Percentiles rank a stretch among this genome's conserved stretches.
These are phyloP conservation scores for Lochmaea crataegi DNA, from an alignment of 2,888 invertebrate genomes.

Conservation along the genomic window DNA sequence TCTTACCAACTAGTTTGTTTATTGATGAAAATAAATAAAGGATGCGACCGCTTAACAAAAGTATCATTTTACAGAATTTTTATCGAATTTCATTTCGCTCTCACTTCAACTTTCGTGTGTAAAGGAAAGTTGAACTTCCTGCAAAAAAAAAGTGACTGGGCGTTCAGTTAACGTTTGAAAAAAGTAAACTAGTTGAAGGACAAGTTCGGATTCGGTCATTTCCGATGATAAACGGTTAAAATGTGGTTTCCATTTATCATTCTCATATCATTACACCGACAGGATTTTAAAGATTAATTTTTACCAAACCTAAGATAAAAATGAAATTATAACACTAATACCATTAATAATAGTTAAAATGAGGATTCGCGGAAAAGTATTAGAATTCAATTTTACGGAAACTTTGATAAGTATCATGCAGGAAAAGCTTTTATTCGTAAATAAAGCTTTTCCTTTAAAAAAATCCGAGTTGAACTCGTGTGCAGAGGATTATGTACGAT, in stretches of 20 bases:
- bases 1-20: too few species aligned
- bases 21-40: too few species aligned
- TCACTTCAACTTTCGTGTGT: conserved; percentile 26
- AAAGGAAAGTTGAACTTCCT: conserved; percentile 29
- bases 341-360: too few species aligned
- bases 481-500: too few species aligned
- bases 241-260: neutral
- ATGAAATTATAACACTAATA: too few species aligned
- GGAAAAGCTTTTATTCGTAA: too few species aligned
- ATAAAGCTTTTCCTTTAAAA: too few species aligned
- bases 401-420: too few species aligned
- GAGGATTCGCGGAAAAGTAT: too few species aligned
- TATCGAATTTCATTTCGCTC: conserved; percentile 18
- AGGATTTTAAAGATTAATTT: conserved; percentile 1
- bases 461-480: too few species aligned
- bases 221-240: conserved; percentile 17
- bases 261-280: neutral
- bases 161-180: conserved; percentile 6
- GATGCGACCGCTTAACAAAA: neutral
- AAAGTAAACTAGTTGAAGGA: conserved; percentile 24
- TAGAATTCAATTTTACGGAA: too few species aligned
- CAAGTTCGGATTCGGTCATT: conserved; percentile 19
- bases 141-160: conserved; percentile 22
- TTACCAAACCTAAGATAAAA: too few species aligned
- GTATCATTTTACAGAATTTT: conserved; percentile 13